Conservation (phyloP, 2,113 vertebrate species). For the Grammomys dolichurus region DNA sequence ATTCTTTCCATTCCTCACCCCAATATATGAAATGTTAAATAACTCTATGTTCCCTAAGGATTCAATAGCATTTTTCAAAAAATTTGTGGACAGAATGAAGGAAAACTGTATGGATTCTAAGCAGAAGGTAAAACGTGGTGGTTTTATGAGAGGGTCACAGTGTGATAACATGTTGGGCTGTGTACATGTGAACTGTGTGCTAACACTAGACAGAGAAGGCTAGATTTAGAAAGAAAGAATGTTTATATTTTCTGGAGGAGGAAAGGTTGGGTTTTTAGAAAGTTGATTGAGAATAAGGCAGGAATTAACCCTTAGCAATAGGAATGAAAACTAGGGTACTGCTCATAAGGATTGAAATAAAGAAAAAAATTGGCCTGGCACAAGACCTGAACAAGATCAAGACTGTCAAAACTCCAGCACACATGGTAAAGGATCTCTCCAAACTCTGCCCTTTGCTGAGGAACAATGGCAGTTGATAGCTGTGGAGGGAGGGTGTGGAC, state of each 20-base stretch:
- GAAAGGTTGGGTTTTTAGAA: background rate
- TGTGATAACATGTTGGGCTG: background rate
- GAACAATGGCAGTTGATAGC: too few relatives aligned
- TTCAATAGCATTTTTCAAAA: slow-evolving; percentile 31
- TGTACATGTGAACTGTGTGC: background rate
- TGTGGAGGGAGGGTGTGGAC: too few relatives aligned
- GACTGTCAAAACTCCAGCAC: too few relatives aligned
- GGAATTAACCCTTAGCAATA: background rate
- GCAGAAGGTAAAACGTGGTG: slow-evolving; percentile 43
- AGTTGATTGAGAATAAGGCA: background rate
- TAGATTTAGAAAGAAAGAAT: background rate
- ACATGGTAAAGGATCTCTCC: too few relatives aligned
- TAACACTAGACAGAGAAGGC: background rate
- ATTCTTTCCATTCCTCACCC: too few relatives aligned
- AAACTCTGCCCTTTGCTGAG: too few relatives aligned
- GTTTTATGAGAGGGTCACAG: too few relatives aligned
- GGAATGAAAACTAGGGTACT: background rate
- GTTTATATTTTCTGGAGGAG: background rate
- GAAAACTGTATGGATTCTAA: slow-evolving; percentile 42
- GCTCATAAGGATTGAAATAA: background rate
- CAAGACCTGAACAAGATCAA: too few relatives aligned
- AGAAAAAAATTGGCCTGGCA: too few relatives aligned
- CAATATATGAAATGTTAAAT: too few relatives aligned
- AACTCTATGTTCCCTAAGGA: background rate
- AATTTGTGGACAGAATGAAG: slow-evolving; percentile 42